A percentile compares a stretch with the other conserved stretches of the same genome.
These are phyloP conservation scores for Cinclus mexicanus DNA, from an alignment of 2,113 vertebrate species.

Conservation along the genomic window DNA sequence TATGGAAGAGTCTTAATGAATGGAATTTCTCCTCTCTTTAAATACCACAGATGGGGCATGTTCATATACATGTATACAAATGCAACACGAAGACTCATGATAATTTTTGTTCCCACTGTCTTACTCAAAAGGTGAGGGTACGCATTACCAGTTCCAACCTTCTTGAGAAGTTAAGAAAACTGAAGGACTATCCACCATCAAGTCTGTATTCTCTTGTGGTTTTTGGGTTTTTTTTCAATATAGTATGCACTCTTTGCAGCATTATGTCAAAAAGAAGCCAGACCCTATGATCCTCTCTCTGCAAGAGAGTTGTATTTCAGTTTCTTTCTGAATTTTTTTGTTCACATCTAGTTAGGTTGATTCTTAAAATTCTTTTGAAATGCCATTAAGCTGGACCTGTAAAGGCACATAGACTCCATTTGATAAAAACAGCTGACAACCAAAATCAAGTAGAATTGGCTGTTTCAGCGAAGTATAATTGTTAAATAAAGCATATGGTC, in stretches of 20 bases:
- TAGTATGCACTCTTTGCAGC: background rate
- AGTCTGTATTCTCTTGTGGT: background rate
- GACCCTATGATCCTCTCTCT: background rate
- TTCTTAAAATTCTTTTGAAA: background rate
- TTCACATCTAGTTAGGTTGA: background rate
- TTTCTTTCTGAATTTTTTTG: background rate
- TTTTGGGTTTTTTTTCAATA: rapidly evolving
- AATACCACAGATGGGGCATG: rapidly evolving
- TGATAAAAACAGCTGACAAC: background rate
- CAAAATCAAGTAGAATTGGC: background rate
- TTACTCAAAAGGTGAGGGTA: background rate
- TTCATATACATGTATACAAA: background rate
- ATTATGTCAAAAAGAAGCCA: background rate
- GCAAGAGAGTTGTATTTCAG: background rate
- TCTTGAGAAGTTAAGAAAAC: background rate
- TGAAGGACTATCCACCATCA: background rate
- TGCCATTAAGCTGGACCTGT: background rate
- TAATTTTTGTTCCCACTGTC: background rate
- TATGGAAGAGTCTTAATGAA: background rate
- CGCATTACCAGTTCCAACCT: background rate
- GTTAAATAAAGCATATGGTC: background rate
- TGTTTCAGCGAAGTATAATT: background rate
- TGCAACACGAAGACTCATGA: background rate
- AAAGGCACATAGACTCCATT: background rate
- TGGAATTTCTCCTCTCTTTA: background rate